A percentile compares a stretch with the other conserved stretches of the same genome.
Conservation (phyloP, 2,113 vertebrate species). For the Peromyscus californicus region DNA sequence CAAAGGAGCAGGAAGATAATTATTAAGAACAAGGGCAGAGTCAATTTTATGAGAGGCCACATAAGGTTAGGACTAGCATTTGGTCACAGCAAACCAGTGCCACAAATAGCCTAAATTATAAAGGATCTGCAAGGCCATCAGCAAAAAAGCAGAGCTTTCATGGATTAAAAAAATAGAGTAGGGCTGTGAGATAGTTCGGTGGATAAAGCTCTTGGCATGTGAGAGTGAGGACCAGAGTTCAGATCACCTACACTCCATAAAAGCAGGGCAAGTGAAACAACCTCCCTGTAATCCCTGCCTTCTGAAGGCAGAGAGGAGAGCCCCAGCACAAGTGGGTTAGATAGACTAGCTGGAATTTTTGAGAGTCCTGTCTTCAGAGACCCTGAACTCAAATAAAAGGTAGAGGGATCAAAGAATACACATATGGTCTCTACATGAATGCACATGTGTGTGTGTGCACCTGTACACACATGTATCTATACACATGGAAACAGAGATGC, state of each 20-base stretch:
- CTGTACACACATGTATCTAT: not conserved
- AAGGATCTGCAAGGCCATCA: not conserved
- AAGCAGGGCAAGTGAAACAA: not conserved
- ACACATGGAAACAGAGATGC: not conserved
- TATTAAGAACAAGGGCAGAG: not conserved
- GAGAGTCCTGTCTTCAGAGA: not conserved
- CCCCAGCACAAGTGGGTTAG: not conserved
- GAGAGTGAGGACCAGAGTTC: not conserved
- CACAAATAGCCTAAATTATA: not conserved
- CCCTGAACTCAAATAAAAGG: not conserved
- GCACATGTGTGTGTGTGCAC: not conserved
- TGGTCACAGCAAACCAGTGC: not conserved
- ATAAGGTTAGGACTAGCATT: not conserved
- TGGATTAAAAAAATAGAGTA: constrained; percentile 4
- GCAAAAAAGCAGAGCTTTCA: not conserved
- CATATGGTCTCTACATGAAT: not conserved
- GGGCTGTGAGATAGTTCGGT: no score
- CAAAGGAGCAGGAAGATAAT: not conserved
- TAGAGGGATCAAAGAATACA: not conserved
- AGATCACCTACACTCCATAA: not conserved
- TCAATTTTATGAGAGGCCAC: not conserved
- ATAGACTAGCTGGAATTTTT: not conserved
- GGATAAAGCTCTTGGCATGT: not conserved
- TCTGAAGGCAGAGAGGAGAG: not conserved
- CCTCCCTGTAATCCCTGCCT: not conserved